Evolutionary conservation across 23 tunicate genomes (phyloP), one percentile per base, ranked within the genome.

Genomic region (Ascidia mentula): DNA sequence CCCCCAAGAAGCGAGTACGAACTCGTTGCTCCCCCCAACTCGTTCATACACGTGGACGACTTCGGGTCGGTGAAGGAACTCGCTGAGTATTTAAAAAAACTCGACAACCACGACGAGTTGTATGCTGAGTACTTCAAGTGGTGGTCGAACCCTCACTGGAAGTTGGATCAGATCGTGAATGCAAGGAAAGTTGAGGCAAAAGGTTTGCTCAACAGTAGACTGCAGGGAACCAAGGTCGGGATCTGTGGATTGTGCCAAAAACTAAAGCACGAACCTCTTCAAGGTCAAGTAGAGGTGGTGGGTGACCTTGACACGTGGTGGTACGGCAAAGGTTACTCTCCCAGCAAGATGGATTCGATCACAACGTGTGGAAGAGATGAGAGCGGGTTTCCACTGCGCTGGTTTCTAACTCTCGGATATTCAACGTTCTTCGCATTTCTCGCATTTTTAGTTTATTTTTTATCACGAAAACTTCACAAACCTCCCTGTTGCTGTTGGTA

Each of bases 11-110:
- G 32, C 20, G 79, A 81, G 18, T 87, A 87, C 42, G 81, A 87
- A 33, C 40, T 17, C 31, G 59, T 59, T 0, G 91, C 91, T 3
- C 85, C 91, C 6, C 77, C 81, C 32, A 35, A 75, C 30, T 87
- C 91, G 32, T 87, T 87, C 38, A 87, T 87, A 18, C 86, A 80
- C 75, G 81, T 87, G 0, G 77, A 87, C 31, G 91, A 87, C 73
- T 87, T 87, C 74, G 36, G 32, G 36, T 37, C 84, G 18, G 31
- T 74, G 33, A 32, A 82, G 75, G 46, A 73, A 1, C 86, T 87
- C 3, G 91, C 81, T n/a, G 61, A 74, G 24, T 87, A 53, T 74
- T 59, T 87, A 15, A 53, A 17, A 17, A 13, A 74, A 9, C 77
- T 87, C 6, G 85, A 65, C 40, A 38, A 65, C 36, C 32, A 81